Percentiles rank a stretch among this genome's conserved stretches.
These are phyloP conservation scores for Mormyrus hasselquistii DNA, from an alignment of 2,797 vertebrate species.

Conservation along the genomic window DNA sequence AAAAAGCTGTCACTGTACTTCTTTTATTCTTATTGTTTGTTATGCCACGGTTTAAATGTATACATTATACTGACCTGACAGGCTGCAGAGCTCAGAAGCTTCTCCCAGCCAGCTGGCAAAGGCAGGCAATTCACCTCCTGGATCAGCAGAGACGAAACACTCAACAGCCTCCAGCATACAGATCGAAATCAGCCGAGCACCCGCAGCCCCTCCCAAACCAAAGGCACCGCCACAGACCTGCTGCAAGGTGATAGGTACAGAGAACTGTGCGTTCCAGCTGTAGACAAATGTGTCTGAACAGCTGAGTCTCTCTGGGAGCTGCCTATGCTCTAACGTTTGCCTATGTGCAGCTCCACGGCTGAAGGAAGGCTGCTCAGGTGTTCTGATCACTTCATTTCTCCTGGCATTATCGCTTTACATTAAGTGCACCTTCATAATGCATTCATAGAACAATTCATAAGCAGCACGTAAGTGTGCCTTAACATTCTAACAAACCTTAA, in stretches of 20 bases:
- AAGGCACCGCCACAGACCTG: slow-evolving; percentile 32
- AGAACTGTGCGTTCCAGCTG: background rate
- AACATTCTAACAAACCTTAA: background rate
- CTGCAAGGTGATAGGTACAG: slow-evolving; percentile 47
- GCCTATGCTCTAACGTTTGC: background rate
- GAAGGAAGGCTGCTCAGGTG: background rate
- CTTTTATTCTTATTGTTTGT: background rate
- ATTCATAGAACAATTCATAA: background rate
- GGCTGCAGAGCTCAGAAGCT: slow-evolving; percentile 32
- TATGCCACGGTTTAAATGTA: background rate
- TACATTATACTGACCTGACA: slow-evolving; percentile 15
- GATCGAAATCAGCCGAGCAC: slow-evolving; percentile 33
- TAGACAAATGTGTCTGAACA: background rate
- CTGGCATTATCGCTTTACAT: background rate
- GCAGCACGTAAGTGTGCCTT: background rate
- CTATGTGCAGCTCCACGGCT: background rate
- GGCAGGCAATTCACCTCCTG: background rate
- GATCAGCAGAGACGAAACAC: background rate
- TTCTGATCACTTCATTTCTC: background rate
- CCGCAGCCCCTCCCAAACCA: background rate
- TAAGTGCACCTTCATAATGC: background rate
- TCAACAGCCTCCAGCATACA: slow-evolving; percentile 32
- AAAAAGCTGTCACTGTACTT: background rate
- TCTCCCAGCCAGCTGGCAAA: background rate
- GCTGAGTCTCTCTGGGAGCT: background rate